Evolutionary conservation across 2,113 vertebrate species (phyloP).

Genomic region (Burhinus oedicnemus): DNA sequence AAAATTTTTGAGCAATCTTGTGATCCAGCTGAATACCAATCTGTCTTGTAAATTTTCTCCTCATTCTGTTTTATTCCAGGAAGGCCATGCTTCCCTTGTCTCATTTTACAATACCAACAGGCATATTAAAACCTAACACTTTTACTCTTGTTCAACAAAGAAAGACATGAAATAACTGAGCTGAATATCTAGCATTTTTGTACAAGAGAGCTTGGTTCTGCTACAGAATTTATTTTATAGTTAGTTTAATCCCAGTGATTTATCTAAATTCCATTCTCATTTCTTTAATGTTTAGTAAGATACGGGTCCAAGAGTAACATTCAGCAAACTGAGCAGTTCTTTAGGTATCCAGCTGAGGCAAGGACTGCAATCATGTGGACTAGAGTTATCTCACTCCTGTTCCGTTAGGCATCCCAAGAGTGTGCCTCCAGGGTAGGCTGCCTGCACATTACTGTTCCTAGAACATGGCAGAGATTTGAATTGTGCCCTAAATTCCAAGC

Average conservation of each 20-base stretch:
- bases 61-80: background rate
- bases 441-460: background rate
- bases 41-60: background rate
- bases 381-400: background rate
- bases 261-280: background rate
- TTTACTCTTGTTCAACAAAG: background rate
- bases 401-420: background rate
- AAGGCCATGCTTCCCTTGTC: background rate
- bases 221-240: background rate
- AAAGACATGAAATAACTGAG: background rate
- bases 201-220: background rate
- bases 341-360: background rate
- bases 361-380: background rate
- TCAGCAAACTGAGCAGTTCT: background rate
- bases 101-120: background rate
- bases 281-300: background rate
- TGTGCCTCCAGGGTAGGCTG: background rate
- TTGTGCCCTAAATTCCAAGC: background rate
- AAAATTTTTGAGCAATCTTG: background rate
- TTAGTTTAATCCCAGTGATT: background rate
- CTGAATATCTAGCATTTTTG: background rate
- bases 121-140: background rate
- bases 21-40: background rate
- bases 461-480: background rate
- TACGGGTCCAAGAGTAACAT: background rate